Base-by-base conservation (phyloP, 1,140 invertebrate genomes). In the Gryllus bimaculatus region DNA sequence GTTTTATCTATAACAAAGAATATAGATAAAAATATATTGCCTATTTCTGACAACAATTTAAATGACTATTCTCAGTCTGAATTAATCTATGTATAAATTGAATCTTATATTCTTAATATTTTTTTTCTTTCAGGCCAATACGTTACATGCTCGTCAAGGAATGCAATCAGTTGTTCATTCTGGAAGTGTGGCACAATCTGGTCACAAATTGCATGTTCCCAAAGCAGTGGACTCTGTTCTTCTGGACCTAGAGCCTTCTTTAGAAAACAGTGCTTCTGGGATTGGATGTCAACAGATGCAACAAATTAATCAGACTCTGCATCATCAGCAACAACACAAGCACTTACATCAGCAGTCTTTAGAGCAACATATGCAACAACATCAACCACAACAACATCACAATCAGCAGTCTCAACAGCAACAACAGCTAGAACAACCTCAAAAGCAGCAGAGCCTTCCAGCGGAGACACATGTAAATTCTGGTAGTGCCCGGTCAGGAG, bases 151-250 rank as follows among this genome's bases (percentile, higher is more conserved):
- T 39, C 26, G 26, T 39, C 26, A 39, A 5, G 26, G 26, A 39
- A 39, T 81, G 73, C 79, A 78, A 48, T 39, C 82, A 47, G 80
- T 81, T 10, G 78, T 80, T 73, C 75, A 49, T 8, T 18, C 48
- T 8, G 47, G 48, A 47, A 15, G 48, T 15, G 8, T 47, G 12
- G 39, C 13, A 6, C 77, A 78, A 18, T 20, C 79, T 18, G 66
- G 75, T 8, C 81, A 82, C 79, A 91, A 92, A 83, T 89, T 92
- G 79, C 90, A 92, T 83, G 87, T 92, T 82, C 91, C 91, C 8
- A 89, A 89, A 86, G 91, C 91, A 20, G 86, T 92, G 8, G 91
- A 90, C 83, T 90, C 89, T 12, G 87, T 90, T 13, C 54, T 66
- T 13, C 10, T 75, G 74, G 47, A 47, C 13, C 48, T 77, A 48